phyloP scores from a whole-genome alignment of 2,797 vertebrate genomes.

The Ibycter americanus region DNA sequence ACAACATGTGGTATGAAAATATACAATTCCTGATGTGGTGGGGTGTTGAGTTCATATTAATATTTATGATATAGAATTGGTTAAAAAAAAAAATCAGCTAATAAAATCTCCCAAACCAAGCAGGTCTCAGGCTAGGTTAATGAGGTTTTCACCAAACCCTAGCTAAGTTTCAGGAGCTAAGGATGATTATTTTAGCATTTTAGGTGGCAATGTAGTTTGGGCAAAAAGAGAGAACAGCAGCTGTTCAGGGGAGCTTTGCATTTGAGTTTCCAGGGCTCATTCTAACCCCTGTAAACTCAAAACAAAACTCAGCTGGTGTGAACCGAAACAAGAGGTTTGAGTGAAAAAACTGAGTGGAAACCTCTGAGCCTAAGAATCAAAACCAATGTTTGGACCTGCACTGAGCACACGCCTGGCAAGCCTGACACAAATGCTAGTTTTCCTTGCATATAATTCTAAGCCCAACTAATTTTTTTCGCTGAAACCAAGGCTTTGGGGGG shows the following conservation, averaged over 20 bases:
- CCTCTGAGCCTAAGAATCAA: neutral
- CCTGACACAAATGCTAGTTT: neutral
- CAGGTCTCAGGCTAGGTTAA: neutral
- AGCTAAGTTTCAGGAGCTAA: neutral
- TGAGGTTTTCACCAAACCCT: neutral
- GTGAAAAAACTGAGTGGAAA: neutral
- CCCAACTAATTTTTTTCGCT: neutral
- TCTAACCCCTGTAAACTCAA: neutral
- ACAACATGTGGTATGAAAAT: neutral
- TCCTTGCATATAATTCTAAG: neutral
- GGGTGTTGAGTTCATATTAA: neutral
- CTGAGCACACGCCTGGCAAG: neutral
- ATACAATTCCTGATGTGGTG: neutral
- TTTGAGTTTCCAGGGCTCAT: neutral
- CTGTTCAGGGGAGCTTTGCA: neutral
- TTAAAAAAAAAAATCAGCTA: neutral
- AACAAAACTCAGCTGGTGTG: neutral
- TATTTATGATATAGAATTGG: neutral
- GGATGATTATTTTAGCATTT: neutral
- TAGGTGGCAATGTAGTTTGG: neutral
- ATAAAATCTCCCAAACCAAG: neutral
- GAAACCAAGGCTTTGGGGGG: neutral
- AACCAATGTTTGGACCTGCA: neutral
- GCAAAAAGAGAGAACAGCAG: neutral
- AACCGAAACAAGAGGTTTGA: neutral